Evolutionary conservation across 2,888 invertebrate species (phyloP).

Genomic region (Limenitis camilla): DNA sequence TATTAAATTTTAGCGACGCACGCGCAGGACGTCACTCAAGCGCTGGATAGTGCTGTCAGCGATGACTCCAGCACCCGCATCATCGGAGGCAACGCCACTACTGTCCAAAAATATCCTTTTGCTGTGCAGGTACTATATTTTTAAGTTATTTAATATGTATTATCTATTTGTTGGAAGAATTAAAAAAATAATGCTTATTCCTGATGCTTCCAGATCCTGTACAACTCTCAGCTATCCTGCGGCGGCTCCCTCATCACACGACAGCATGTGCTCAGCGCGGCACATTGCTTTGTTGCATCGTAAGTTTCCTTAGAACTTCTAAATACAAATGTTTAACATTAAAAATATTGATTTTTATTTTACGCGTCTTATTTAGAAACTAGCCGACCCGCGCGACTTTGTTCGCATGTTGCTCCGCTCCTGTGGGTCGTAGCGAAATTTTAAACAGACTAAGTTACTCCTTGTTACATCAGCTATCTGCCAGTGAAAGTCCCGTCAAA

Average conservation of each 20-base stretch:
- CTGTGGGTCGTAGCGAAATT: too few relatives aligned
- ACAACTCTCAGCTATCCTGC: slow-evolving; percentile 34
- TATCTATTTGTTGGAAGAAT: too few relatives aligned
- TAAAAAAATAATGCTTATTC: not conserved
- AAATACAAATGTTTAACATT: not conserved
- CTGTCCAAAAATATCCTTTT: slow-evolving; percentile 47
- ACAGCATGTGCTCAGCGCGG: slow-evolving; percentile 50
- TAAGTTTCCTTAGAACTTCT: slow-evolving; percentile 24
- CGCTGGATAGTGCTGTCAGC: slow-evolving; percentile 14
- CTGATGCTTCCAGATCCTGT: slow-evolving; percentile 34
- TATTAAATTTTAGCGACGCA: not conserved
- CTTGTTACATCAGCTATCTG: too few relatives aligned
- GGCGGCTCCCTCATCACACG: slow-evolving; percentile 48
- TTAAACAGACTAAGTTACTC: too few relatives aligned
- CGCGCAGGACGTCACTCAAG: slow-evolving; percentile 4
- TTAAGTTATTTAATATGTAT: too few relatives aligned
- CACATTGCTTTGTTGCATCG: slow-evolving; percentile 51
- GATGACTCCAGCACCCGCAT: slow-evolving; percentile 31
- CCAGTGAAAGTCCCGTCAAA: too few relatives aligned
- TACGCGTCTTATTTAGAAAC: too few relatives aligned
- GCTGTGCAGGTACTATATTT: slow-evolving; percentile 46
- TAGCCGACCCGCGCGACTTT: too few relatives aligned
- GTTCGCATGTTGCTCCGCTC: too few relatives aligned
- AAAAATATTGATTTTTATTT: not conserved
- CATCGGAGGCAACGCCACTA: slow-evolving; percentile 45